These are phyloP conservation scores for Monarcha castaneiventris DNA, from an alignment of 2,113 vertebrate species.

Conservation along the genomic window DNA sequence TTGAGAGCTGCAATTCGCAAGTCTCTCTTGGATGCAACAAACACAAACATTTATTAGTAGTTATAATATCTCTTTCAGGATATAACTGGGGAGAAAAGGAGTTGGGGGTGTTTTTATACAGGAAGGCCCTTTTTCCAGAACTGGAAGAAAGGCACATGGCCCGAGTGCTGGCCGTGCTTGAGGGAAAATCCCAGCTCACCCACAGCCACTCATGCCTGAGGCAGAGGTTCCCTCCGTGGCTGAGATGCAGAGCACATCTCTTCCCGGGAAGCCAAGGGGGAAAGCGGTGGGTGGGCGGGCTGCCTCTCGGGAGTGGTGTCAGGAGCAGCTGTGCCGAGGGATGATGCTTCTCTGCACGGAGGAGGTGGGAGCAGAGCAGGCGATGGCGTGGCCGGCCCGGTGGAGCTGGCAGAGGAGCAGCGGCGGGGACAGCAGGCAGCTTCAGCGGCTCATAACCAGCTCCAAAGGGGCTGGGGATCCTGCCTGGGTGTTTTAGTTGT, in stretches of 20 bases:
- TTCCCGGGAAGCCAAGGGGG: background rate
- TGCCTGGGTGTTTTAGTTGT: rapidly evolving
- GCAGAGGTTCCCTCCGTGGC: background rate
- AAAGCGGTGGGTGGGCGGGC: rapidly evolving
- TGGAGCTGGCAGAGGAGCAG: background rate
- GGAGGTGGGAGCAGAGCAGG: background rate
- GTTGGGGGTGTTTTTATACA: background rate
- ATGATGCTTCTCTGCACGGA: rapidly evolving
- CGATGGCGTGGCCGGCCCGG: background rate
- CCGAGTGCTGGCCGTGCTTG: rapidly evolving
- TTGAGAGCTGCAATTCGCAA: rapidly evolving
- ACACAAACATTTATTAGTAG: background rate
- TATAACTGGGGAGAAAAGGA: background rate
- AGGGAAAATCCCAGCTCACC: background rate
- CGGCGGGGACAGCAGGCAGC: background rate
- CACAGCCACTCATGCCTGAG: background rate
- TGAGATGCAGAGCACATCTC: background rate
- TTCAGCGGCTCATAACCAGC: background rate
- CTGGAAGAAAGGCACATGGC: background rate
- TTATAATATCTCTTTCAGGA: background rate
- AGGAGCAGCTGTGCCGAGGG: background rate
- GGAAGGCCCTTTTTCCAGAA: background rate
- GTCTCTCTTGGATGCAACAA: background rate
- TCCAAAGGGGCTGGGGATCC: background rate
- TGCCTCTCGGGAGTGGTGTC: background rate